Conservation (phyloP, 2,888 invertebrate species). For the Gastracanthus pulcherrimus region DNA sequence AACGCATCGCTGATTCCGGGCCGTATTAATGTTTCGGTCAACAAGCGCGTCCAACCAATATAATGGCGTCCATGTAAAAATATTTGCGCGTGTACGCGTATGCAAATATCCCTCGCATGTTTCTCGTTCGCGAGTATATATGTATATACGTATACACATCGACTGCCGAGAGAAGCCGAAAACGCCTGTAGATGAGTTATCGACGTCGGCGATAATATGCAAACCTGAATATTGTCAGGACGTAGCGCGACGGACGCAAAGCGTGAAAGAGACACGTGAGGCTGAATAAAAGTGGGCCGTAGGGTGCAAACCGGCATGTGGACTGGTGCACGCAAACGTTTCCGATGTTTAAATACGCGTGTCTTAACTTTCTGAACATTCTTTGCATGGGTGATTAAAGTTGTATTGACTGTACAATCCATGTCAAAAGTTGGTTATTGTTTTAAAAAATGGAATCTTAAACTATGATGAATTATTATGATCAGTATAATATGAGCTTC, state of each 20-base stretch:
- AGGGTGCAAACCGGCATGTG: background rate
- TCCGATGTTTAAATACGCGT: too few relatives aligned
- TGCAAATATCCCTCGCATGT: background rate
- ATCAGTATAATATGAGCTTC: too few relatives aligned
- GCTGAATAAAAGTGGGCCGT: background rate
- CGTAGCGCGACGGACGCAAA: too few relatives aligned
- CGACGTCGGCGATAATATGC: background rate
- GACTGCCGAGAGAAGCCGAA: background rate
- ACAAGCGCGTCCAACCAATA: background rate
- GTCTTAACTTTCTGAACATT: too few relatives aligned
- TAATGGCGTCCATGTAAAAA: background rate
- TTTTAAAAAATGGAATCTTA: too few relatives aligned
- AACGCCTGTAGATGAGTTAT: constrained; percentile 24
- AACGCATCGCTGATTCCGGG: background rate
- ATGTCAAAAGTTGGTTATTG: too few relatives aligned
- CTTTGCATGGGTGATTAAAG: too few relatives aligned
- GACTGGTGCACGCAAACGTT: background rate
- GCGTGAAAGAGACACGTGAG: background rate
- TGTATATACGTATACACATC: background rate
- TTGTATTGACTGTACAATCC: too few relatives aligned
- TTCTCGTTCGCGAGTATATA: background rate
- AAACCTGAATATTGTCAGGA: background rate
- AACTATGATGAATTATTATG: too few relatives aligned
- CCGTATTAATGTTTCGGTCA: background rate
- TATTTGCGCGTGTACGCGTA: background rate